phyloP scores from a whole-genome alignment of 2,888 invertebrate genomes.

The Rhagonycha fulva region DNA sequence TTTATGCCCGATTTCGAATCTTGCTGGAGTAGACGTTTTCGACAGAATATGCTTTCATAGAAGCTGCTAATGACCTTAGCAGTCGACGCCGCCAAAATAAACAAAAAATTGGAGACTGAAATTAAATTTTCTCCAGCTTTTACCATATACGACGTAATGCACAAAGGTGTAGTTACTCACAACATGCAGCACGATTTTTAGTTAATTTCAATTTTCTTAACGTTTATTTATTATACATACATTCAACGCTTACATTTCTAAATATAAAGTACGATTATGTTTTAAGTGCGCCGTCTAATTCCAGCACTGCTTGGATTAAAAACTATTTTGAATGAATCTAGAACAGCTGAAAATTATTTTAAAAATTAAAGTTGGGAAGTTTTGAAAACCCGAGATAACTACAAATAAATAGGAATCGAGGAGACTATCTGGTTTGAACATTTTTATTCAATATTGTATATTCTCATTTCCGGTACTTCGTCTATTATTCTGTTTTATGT shows the following conservation, averaged over 20 bases:
- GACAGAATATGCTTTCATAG: neutral
- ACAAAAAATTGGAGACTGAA: neutral
- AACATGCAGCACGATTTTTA: neutral
- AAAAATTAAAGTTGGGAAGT: neutral
- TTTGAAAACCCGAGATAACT: neutral
- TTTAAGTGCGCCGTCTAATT: neutral
- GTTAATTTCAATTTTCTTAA: neutral
- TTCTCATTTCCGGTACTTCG: constrained; percentile 29
- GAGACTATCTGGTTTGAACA: neutral
- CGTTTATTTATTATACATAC: neutral
- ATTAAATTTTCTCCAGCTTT: neutral
- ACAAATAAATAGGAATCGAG: neutral
- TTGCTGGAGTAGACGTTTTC: neutral
- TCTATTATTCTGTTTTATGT: constrained; percentile 31
- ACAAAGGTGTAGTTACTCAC: neutral
- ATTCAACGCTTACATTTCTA: neutral
- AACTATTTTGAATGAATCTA: neutral
- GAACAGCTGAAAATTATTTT: neutral
- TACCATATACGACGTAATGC: neutral
- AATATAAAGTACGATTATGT: neutral
- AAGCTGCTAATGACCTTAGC: neutral
- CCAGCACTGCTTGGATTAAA: neutral
- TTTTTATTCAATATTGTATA: constrained; percentile 32
- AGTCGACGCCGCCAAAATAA: neutral
- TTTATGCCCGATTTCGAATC: neutral